These are phyloP conservation scores for Lasioglossum morio DNA, from an alignment of 2,888 invertebrate species.

Conservation along the genomic window DNA sequence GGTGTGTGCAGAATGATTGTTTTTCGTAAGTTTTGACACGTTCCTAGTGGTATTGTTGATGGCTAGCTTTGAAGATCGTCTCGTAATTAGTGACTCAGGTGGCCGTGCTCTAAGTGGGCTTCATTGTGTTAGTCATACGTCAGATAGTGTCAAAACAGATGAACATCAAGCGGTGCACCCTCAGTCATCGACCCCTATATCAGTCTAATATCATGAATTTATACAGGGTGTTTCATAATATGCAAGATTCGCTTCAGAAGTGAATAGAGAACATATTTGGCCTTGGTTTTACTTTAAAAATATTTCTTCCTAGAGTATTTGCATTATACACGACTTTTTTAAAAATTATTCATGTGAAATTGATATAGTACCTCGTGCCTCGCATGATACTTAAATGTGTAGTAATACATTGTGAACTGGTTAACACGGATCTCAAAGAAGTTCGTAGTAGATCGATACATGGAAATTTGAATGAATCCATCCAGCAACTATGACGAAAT, in stretches of 20 bases:
- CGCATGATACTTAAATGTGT: too few relatives aligned
- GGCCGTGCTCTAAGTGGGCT: not conserved
- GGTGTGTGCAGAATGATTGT: constrained; percentile 8
- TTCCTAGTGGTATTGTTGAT: not conserved
- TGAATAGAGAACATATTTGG: too few relatives aligned
- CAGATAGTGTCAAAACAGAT: not conserved
- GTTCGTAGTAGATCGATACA: not conserved
- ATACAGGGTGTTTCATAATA: not conserved
- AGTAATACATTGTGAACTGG: too few relatives aligned
- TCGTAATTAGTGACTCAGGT: not conserved
- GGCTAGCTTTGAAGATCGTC: not conserved
- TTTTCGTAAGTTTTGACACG: not conserved
- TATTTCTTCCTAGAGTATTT: too few relatives aligned
- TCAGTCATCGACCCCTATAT: not conserved
- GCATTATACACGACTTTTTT: too few relatives aligned
- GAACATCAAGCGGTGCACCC: not conserved
- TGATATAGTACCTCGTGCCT: too few relatives aligned
- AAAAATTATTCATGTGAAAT: too few relatives aligned
- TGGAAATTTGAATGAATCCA: not conserved
- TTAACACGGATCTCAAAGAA: not conserved
- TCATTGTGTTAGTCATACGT: not conserved
- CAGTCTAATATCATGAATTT: not conserved
- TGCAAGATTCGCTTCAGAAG: not conserved
- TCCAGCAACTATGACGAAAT: not conserved
- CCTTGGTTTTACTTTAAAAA: too few relatives aligned